Evolutionary conservation across 2,888 invertebrate genomes (phyloP).

Genomic region (Acanthoscelides obtectus): DNA sequence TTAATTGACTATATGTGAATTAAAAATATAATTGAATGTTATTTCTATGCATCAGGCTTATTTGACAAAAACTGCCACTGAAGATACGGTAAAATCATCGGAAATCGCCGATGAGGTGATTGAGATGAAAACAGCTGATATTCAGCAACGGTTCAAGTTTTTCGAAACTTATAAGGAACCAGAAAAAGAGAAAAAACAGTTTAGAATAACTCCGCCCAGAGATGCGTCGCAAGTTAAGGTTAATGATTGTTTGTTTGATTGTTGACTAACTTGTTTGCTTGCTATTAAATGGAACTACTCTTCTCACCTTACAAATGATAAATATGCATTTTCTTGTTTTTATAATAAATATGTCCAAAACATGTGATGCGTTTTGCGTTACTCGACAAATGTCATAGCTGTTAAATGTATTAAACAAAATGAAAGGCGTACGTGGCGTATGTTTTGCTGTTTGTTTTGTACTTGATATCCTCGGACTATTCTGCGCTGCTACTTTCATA

Average conservation of each 20-base stretch:
- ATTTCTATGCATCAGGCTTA: conserved; percentile 43
- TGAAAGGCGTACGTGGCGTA: too few relatives aligned
- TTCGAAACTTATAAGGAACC: conserved; percentile 83
- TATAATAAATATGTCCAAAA: too few relatives aligned
- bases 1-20: neutral
- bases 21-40: neutral
- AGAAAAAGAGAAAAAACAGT: conserved; percentile 63
- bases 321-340: too few relatives aligned
- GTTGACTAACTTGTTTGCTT: neutral
- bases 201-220: conserved; percentile 85
- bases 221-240: conserved; percentile 67
- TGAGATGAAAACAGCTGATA: conserved; percentile 74
- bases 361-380: too few relatives aligned
- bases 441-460: too few relatives aligned
- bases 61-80: conserved; percentile 52
- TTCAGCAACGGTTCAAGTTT: conserved; percentile 83
- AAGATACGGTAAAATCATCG: conserved; percentile 70
- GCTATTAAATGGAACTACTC: neutral
- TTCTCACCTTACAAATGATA: too few relatives aligned
- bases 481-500: too few relatives aligned
- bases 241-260: conserved; percentile 16
- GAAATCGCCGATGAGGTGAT: conserved; percentile 69
- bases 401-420: too few relatives aligned
- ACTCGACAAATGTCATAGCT: too few relatives aligned
- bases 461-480: too few relatives aligned